These are phyloP conservation scores for Vulpes vulpes DNA, from an alignment of 2,113 vertebrate genomes.

Conservation along the genomic window DNA sequence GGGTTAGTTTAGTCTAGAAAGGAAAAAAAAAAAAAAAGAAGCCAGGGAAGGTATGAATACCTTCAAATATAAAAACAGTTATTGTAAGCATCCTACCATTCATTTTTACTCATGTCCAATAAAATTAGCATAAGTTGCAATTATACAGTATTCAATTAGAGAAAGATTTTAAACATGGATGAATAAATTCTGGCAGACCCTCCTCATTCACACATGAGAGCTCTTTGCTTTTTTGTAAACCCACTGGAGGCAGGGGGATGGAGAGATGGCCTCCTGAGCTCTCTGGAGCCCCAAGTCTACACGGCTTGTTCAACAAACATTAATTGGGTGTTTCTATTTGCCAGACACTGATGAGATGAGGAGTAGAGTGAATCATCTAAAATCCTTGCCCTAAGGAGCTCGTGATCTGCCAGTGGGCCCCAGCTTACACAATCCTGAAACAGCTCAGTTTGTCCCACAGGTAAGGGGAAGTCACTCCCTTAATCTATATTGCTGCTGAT, in stretches of 20 bases:
- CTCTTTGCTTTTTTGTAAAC: not conserved
- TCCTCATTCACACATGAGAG: not conserved
- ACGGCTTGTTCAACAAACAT: not conserved
- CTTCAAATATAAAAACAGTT: not conserved
- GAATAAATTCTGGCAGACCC: not conserved
- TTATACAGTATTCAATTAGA: not conserved
- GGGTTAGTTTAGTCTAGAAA: not conserved
- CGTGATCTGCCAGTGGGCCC: not conserved
- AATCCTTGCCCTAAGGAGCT: not conserved
- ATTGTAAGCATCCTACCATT: not conserved
- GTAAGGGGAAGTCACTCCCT: not conserved
- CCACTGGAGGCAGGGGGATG: not conserved
- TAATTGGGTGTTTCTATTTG: not conserved
- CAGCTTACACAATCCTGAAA: not conserved
- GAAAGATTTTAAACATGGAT: not conserved
- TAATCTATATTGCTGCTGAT: not conserved
- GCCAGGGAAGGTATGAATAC: not conserved
- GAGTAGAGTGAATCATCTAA: not conserved
- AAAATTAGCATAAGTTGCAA: not conserved
- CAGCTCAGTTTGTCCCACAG: not conserved
- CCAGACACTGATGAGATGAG: not conserved
- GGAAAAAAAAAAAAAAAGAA: constrained; percentile 3
- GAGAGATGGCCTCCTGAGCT: not conserved
- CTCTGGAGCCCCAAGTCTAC: not conserved
- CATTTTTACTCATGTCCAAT: not conserved